These are phyloP conservation scores for Mirza zaza DNA, from an alignment of 2,113 vertebrate species.

Conservation along the genomic window DNA sequence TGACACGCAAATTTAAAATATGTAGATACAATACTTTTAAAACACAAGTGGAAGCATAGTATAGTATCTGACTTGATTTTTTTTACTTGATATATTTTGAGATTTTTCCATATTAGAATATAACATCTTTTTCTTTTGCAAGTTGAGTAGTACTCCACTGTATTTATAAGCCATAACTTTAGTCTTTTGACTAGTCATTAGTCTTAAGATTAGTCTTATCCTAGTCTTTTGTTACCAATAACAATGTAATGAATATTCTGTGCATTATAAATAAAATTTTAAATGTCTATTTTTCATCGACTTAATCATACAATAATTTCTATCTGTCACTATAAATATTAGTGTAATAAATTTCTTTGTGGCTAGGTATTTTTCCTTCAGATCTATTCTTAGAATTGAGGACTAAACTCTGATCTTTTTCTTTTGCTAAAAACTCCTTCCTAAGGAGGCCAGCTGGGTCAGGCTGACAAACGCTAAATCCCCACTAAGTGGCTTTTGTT, in stretches of 20 bases:
- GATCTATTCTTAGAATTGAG: not conserved
- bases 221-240: not conserved
- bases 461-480: no score
- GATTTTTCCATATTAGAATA: not conserved
- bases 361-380: not conserved
- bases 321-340: not conserved
- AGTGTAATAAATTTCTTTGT: not conserved
- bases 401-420: no score
- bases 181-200: not conserved
- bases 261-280: not conserved
- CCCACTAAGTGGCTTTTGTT: no score
- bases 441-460: no score
- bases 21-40: not conserved
- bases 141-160: not conserved
- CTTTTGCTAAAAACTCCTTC: no score
- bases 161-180: not conserved
- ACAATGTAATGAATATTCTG: not conserved
- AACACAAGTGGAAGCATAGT: not conserved
- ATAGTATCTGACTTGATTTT: not conserved
- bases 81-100: not conserved
- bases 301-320: not conserved
- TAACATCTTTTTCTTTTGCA: not conserved
- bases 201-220: not conserved
- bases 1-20: not conserved
- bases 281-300: not conserved